Conservation (phyloP, 2,888 invertebrate genomes). For the Andrena dorsata region DNA sequence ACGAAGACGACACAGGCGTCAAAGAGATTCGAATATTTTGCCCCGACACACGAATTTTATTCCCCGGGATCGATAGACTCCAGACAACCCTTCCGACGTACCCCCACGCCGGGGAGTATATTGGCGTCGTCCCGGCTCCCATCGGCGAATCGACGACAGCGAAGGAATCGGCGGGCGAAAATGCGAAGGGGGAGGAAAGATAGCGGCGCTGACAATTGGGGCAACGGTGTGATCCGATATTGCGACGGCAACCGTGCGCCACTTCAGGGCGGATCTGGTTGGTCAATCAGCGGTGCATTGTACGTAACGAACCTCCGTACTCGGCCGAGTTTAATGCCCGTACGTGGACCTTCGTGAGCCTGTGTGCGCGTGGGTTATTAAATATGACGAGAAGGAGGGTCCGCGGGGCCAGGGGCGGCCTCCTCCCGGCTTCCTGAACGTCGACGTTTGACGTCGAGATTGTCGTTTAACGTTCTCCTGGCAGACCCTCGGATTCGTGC, state of each 20-base stretch:
- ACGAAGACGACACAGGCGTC: not conserved
- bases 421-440: conserved; percentile 64
- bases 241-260: conserved; percentile 71
- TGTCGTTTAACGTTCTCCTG: conserved; percentile 56
- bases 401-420: conserved; percentile 21
- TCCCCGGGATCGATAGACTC: not conserved
- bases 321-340: conserved; percentile 75
- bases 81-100: not conserved
- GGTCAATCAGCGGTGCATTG: conserved; percentile 81
- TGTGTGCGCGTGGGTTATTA: conserved; percentile 77
- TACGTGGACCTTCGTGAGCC: conserved; percentile 71
- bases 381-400: conserved; percentile 70
- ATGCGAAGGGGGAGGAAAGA: conserved; percentile 66
- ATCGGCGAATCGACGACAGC: conserved; percentile 54
- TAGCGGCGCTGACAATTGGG: conserved; percentile 73
- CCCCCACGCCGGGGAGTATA: not conserved
- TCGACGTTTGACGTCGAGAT: conserved; percentile 56
- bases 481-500: conserved; percentile 1
- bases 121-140: not conserved
- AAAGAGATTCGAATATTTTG: not conserved
- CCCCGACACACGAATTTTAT: not conserved
- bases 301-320: conserved; percentile 79
- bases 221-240: conserved; percentile 74
- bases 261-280: conserved; percentile 79
- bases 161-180: conserved; percentile 65